phyloP scores from a whole-genome alignment of 2,113 vertebrate genomes.

The Phycodurus eques region DNA sequence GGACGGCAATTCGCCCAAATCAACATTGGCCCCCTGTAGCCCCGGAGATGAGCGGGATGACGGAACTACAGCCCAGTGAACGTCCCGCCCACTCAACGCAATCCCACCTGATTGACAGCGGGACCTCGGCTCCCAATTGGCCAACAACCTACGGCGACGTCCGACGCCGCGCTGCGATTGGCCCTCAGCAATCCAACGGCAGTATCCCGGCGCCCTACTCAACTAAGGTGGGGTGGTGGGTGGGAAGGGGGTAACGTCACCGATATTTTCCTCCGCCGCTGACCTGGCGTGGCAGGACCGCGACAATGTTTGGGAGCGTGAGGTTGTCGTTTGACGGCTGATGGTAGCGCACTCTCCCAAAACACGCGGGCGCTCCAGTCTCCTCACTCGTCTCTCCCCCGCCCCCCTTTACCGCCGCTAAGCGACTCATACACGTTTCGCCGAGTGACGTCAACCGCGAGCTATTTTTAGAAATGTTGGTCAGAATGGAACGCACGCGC shows the following conservation, averaged over 20 bases:
- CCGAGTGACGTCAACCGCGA: constrained; percentile 53
- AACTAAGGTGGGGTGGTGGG: constrained; percentile 19
- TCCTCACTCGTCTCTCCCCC: not conserved
- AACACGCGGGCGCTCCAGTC: not conserved
- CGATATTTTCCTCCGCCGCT: constrained; percentile 56
- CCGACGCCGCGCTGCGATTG: constrained; percentile 34
- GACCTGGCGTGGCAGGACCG: constrained; percentile 38
- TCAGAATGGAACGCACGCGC: constrained; percentile 65
- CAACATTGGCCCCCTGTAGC: constrained; percentile 59
- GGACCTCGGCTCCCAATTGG: constrained; percentile 39
- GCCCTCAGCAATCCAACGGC: constrained; percentile 10
- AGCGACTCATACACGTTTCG: constrained; percentile 65
- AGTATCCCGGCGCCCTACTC: constrained; percentile 30
- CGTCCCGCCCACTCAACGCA: constrained; percentile 49
- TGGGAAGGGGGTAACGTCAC: constrained; percentile 37
- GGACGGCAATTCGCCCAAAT: constrained; percentile 49
- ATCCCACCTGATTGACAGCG: constrained; percentile 47
- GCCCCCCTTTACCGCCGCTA: constrained; percentile 17
- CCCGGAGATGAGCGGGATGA: constrained; percentile 62
- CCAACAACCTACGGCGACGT: not conserved
- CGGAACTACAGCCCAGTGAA: constrained; percentile 63
- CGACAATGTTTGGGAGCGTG: constrained; percentile 44
- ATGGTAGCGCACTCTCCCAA: not conserved
- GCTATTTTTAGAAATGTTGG: constrained; percentile 74
- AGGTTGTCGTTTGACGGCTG: constrained; percentile 46